These are phyloP conservation scores for Teleopsis dalmanni DNA, from an alignment of 1,140 invertebrate species.

Conservation along the genomic window DNA sequence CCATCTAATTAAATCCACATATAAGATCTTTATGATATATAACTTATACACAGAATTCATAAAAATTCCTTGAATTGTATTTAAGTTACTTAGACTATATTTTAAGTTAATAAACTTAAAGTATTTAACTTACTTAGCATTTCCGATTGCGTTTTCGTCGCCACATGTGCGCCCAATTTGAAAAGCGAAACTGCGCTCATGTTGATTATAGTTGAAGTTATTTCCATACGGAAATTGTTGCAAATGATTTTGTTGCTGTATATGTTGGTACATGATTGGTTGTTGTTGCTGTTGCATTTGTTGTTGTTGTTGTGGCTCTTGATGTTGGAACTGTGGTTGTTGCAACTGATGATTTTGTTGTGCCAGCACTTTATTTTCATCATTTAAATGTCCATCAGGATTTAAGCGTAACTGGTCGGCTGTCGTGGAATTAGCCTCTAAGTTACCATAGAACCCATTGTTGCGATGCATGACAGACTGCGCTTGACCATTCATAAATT, in stretches of 20 bases:
- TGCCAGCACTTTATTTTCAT: background rate
- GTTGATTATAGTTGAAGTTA: constrained; percentile 13
- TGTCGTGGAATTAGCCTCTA: constrained; percentile 4
- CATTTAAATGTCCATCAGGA: background rate
- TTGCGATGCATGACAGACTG: background rate
- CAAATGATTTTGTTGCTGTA: background rate
- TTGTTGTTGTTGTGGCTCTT: constrained; percentile 9
- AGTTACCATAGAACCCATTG: constrained; percentile 5
- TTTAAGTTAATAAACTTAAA: constrained; percentile 3
- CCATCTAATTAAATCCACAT: too few species aligned
- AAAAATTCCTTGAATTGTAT: too few species aligned
- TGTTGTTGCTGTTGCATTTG: constrained; percentile 9
- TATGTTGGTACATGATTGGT: background rate
- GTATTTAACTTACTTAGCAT: constrained; percentile 27
- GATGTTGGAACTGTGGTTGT: constrained; percentile 5
- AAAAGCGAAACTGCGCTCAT: constrained; percentile 34
- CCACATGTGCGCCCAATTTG: constrained; percentile 25
- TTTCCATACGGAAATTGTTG: constrained; percentile 3
- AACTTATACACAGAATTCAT: too few species aligned
- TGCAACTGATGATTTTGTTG: constrained; percentile 2
- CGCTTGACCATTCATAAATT: constrained; percentile 3
- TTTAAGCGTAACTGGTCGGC: constrained; percentile 2
- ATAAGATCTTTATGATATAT: too few species aligned
- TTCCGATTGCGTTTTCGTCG: constrained; percentile 33
- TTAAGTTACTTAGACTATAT: too few species aligned